A percentile compares a stretch with the other conserved stretches of the same genome.
phyloP scores from a whole-genome alignment of 2,888 invertebrate genomes.

The Cylloceria caligata region DNA sequence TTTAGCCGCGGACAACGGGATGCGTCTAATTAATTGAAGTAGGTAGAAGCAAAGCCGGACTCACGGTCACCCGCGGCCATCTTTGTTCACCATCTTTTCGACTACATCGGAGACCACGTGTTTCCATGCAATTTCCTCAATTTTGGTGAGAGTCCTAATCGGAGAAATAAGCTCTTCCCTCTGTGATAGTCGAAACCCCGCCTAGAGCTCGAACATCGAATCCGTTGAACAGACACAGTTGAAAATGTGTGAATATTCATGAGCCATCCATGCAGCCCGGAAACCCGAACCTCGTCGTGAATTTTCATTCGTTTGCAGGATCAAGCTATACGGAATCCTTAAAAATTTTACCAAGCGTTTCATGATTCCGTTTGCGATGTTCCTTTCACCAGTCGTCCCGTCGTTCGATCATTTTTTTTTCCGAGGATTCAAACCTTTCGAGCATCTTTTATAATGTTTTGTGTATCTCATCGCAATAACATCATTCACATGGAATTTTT shows the following conservation, averaged over 20 bases:
- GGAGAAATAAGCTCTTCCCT: constrained; percentile 47
- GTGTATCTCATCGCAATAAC: not conserved
- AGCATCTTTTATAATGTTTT: not conserved
- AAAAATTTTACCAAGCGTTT: constrained; percentile 40
- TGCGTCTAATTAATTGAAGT: constrained; percentile 59
- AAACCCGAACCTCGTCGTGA: constrained; percentile 11
- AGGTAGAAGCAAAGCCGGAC: constrained; percentile 41
- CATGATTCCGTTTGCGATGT: constrained; percentile 4
- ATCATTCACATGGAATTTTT: no score
- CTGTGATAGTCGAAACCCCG: not conserved
- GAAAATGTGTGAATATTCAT: constrained; percentile 59
- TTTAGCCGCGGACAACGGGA: constrained; percentile 28
- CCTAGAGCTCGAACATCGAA: constrained; percentile 41
- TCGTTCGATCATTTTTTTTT: not conserved
- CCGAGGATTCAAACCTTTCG: no score
- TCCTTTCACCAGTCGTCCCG: not conserved
- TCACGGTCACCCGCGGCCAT: constrained; percentile 11
- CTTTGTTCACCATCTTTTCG: not conserved
- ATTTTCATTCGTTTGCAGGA: constrained; percentile 15
- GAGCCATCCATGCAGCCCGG: constrained; percentile 13
- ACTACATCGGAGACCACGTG: constrained; percentile 1
- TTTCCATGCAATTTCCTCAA: constrained; percentile 11
- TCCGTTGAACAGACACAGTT: constrained; percentile 18
- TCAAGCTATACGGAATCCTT: constrained; percentile 34
- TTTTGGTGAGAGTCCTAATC: constrained; percentile 36